Conservation (phyloP, 1,140 invertebrate genomes). For the Spodoptera frugiperda region DNA sequence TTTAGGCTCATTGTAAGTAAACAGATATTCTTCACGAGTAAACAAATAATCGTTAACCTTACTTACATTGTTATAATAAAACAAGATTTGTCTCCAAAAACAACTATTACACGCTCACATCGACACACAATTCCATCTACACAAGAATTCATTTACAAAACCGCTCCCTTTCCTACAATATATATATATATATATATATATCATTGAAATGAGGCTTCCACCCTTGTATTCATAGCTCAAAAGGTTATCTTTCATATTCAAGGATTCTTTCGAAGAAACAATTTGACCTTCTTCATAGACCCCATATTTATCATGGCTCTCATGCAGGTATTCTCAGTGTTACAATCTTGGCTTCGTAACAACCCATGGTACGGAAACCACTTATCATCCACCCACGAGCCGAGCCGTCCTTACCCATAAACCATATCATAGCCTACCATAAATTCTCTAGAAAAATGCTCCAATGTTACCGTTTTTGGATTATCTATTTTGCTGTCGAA, state of each 20-base stretch:
- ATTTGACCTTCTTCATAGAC: not conserved
- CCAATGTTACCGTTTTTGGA: not conserved
- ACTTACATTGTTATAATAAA: too few species aligned
- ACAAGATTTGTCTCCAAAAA: too few species aligned
- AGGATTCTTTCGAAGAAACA: not conserved
- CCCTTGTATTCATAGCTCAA: not conserved
- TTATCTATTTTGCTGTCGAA: constrained; percentile 23
- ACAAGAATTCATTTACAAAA: too few species aligned
- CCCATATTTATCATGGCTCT: constrained; percentile 12
- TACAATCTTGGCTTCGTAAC: constrained; percentile 4
- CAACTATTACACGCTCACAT: too few species aligned
- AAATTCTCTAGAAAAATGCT: constrained; percentile 9
- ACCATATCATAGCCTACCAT: not conserved
- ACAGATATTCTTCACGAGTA: too few species aligned
- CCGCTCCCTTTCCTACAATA: too few species aligned
- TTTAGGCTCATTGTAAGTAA: too few species aligned
- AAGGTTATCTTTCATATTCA: constrained; percentile 1
- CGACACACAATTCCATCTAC: too few species aligned
- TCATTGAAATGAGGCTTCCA: not conserved
- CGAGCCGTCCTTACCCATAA: constrained; percentile 13
- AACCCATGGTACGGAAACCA: constrained; percentile 25
- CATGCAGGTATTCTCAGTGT: constrained; percentile 9
- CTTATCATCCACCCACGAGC: constrained; percentile 12
- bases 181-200: too few species aligned
- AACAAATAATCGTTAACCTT: too few species aligned